phyloP scores from a whole-genome alignment of 2,797 vertebrate species.

The Coranthus polyacanthus region DNA sequence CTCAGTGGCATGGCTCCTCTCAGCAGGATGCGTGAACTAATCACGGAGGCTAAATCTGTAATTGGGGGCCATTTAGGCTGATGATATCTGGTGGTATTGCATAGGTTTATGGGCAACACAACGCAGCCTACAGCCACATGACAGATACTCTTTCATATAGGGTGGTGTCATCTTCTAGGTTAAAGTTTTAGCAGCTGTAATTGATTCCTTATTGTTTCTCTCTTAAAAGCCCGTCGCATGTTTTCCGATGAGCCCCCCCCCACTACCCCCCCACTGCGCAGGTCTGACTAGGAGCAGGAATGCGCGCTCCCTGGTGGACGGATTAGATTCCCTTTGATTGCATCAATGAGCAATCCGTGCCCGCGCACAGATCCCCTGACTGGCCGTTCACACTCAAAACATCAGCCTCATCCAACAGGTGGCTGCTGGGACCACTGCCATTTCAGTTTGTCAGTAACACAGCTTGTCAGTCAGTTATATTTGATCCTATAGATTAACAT shows the following conservation, averaged over 20 bases:
- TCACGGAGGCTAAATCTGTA: no score
- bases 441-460: no score
- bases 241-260: constrained; percentile 63
- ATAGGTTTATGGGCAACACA: no score
- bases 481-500: no score
- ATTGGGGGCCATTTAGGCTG: no score
- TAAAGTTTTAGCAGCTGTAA: background rate
- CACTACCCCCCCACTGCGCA: constrained; percentile 34
- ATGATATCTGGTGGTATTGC: no score
- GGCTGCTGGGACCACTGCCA: background rate
- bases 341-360: constrained; percentile 28
- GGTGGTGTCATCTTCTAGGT: no score
- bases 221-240: constrained; percentile 48
- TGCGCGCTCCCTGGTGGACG: constrained; percentile 64
- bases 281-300: constrained; percentile 61
- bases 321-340: constrained; percentile 75
- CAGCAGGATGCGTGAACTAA: no score
- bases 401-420: constrained; percentile 37
- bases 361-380: constrained; percentile 24
- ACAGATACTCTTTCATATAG: no score
- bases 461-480: no score
- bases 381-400: constrained; percentile 19
- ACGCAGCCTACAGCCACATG: no score
- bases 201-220: background rate
- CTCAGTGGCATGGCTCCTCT: no score